These are phyloP conservation scores for Tetanocera ferruginea DNA, from an alignment of 2,888 invertebrate genomes.

Conservation along the genomic window DNA sequence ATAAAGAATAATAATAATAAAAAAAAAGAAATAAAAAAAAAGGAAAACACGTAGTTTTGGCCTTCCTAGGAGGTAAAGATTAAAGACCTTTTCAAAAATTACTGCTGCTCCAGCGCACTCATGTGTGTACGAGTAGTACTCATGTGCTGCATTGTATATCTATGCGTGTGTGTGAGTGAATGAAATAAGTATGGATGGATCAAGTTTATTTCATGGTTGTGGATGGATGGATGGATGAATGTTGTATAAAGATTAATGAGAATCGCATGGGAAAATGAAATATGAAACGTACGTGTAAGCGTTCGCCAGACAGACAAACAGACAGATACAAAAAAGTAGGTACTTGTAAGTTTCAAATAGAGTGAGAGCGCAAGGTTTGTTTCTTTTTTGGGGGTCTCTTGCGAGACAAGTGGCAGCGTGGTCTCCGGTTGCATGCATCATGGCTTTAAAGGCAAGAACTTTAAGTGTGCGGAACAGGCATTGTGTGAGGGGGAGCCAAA, in stretches of 20 bases:
- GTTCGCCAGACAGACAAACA: constrained; percentile 5
- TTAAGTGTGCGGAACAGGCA: too few relatives aligned
- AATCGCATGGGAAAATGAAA: constrained; percentile 40
- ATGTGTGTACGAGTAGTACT: neutral
- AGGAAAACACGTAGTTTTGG: neutral
- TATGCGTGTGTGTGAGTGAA: too few relatives aligned
- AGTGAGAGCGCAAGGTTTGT: neutral
- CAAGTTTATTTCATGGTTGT: neutral
- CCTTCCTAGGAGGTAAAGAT: constrained; percentile 19
- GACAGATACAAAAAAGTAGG: neutral
- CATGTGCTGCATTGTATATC: too few relatives aligned
- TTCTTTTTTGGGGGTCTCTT: too few relatives aligned
- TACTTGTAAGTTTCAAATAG: neutral
- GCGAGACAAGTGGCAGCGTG: too few relatives aligned
- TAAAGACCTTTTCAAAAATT: constrained; percentile 13
- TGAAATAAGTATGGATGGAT: too few relatives aligned
- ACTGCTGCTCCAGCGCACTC: neutral
- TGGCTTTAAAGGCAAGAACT: too few relatives aligned
- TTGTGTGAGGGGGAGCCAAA: neutral
- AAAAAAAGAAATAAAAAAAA: neutral
- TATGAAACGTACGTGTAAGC: neutral
- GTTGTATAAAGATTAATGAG: constrained; percentile 37
- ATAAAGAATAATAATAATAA: neutral
- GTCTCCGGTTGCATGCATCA: too few relatives aligned
- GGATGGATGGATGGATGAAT: neutral